phyloP scores from a whole-genome alignment of 1,140 invertebrate genomes.

The Maconellicoccus hirsutus region DNA sequence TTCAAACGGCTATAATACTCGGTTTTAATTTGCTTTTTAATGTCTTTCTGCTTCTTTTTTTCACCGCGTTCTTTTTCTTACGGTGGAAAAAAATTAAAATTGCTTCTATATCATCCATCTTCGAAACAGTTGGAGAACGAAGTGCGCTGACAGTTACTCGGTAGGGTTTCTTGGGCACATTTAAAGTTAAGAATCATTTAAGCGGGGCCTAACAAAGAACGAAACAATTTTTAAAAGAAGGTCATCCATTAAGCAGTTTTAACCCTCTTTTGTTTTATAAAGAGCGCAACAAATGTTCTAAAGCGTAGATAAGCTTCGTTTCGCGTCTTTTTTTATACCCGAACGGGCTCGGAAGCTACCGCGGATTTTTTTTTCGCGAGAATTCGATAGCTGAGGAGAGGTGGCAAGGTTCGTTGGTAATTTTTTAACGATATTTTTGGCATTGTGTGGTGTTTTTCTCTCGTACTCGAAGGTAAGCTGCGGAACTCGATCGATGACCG shows the following conservation, averaged over 20 bases:
- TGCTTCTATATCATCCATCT: slow-evolving; percentile 13
- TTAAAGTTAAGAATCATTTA: slow-evolving; percentile 19
- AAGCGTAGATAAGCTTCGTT: background rate
- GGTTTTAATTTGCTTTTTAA: slow-evolving; percentile 16
- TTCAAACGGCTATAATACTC: background rate
- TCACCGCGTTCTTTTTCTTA: background rate
- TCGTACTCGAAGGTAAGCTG: too few relatives aligned
- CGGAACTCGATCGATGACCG: too few relatives aligned
- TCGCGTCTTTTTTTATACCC: background rate
- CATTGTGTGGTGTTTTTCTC: too few relatives aligned
- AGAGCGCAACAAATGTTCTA: background rate
- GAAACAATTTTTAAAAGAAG: slow-evolving; percentile 18
- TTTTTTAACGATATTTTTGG: too few relatives aligned
- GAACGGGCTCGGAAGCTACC: background rate
- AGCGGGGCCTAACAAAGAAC: slow-evolving; percentile 6
- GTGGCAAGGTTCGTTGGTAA: background rate
- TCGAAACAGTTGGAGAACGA: slow-evolving; percentile 10
- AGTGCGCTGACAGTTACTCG: slow-evolving; percentile 14
- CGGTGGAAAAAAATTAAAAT: slow-evolving; percentile 15
- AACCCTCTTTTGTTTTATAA: slow-evolving; percentile 19
- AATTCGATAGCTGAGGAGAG: background rate
- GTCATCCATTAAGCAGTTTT: slow-evolving; percentile 13
- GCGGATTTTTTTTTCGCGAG: background rate
- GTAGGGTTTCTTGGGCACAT: slow-evolving; percentile 9
- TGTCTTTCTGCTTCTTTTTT: background rate